phyloP scores from a whole-genome alignment of 2,797 vertebrate species.

The Periophthalmus magnuspinnatus region DNA sequence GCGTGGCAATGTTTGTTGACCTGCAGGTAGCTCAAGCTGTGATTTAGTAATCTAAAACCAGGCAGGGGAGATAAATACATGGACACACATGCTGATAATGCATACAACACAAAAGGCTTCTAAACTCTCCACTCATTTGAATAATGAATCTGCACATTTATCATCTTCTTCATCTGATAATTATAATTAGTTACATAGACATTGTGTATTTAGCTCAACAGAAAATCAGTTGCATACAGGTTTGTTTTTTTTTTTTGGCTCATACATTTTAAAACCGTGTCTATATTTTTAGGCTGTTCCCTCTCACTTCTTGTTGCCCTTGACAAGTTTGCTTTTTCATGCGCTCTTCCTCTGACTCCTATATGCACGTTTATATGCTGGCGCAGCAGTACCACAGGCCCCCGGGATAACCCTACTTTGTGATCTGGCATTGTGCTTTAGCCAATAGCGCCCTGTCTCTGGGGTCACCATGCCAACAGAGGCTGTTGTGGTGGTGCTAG shows the following conservation, averaged over 20 bases:
- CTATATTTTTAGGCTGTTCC: constrained; percentile 11
- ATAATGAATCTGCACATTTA: background rate
- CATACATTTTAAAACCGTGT: background rate
- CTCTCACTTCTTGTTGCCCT: constrained; percentile 28
- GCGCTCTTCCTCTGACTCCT: constrained; percentile 32
- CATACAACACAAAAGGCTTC: constrained; percentile 15
- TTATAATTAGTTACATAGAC: background rate
- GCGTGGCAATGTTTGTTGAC: constrained; percentile 41
- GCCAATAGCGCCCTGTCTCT: constrained; percentile 49
- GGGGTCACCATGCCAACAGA: constrained; percentile 49
- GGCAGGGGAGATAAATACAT: constrained; percentile 28
- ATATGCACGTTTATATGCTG: constrained; percentile 43
- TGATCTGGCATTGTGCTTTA: constrained; percentile 39
- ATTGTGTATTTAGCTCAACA: too few species aligned
- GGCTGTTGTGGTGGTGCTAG: constrained; percentile 32
- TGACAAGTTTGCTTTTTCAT: constrained; percentile 32
- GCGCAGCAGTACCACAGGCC: constrained; percentile 50
- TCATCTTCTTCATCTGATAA: background rate
- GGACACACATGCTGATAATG: constrained; percentile 20
- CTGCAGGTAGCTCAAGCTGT: constrained; percentile 45
- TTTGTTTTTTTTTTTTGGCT: background rate
- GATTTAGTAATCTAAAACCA: constrained; percentile 43
- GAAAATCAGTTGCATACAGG: background rate
- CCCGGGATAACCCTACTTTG: constrained; percentile 52
- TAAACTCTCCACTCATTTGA: background rate